A percentile compares a stretch with the other conserved stretches of the same genome.
Evolutionary conservation across 2,888 invertebrate genomes (phyloP).

Genomic region (Eupithecia vulgata): DNA sequence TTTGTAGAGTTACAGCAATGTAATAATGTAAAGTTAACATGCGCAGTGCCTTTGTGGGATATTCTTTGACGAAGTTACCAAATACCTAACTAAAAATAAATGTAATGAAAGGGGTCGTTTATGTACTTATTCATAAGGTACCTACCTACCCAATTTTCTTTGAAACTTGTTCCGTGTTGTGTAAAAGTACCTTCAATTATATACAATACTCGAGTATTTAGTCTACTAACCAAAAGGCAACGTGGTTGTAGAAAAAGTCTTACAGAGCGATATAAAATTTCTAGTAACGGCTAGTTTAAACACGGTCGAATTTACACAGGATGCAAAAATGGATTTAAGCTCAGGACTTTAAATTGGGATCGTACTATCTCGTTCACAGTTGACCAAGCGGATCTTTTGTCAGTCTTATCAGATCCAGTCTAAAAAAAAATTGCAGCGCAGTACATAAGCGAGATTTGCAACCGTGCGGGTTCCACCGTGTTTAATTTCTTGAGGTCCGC

Average conservation of each 20-base stretch:
- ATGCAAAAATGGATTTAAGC: neutral
- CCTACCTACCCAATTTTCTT: neutral
- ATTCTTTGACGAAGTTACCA: neutral
- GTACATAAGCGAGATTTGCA: neutral
- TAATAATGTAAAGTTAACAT: slow-evolving; percentile 10
- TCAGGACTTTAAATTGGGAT: no score
- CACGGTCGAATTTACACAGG: neutral
- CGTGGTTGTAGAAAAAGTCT: neutral
- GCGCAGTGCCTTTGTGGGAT: neutral
- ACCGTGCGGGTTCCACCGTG: neutral
- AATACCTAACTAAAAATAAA: neutral
- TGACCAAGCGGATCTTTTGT: no score
- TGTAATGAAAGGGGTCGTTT: neutral
- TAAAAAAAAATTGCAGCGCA: neutral
- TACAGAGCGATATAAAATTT: neutral
- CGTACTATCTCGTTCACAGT: no score
- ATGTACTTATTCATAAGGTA: neutral
- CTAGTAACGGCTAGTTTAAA: neutral
- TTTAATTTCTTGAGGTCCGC: neutral
- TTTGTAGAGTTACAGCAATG: slow-evolving; percentile 10
- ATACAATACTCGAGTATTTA: neutral
- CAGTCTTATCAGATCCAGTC: neutral
- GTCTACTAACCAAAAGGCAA: neutral
- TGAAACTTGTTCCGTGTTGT: neutral
- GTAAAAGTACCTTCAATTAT: neutral